phyloP scores from a whole-genome alignment of 1,140 invertebrate genomes.

The Chelonus insularis region DNA sequence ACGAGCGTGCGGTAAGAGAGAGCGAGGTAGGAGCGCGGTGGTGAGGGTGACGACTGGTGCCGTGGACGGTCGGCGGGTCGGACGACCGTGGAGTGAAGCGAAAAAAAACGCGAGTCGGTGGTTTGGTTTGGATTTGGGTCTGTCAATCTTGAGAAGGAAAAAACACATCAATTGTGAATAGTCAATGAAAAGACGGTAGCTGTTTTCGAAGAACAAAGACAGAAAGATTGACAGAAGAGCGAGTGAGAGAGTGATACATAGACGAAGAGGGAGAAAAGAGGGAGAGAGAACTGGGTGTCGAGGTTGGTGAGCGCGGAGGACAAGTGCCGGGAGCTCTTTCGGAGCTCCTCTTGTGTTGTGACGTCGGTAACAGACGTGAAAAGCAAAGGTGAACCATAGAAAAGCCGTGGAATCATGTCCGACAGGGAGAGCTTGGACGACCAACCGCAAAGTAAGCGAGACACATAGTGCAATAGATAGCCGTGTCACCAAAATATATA shows the following conservation, averaged over 20 bases:
- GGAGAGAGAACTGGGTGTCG: constrained; percentile 21
- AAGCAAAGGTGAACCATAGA: constrained; percentile 26
- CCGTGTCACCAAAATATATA: constrained; percentile 4
- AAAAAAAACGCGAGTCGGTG: not conserved
- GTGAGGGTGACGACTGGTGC: constrained; percentile 13
- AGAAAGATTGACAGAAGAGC: constrained; percentile 3
- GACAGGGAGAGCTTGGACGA: constrained; percentile 66
- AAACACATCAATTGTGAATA: not conserved
- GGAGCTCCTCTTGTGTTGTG: constrained; percentile 16
- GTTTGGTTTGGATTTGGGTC: not conserved
- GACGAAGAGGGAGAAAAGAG: constrained; percentile 12
- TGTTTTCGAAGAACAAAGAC: no score
- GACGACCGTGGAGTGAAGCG: constrained; percentile 19
- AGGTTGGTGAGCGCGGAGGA: constrained; percentile 21
- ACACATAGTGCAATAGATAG: constrained; percentile 4
- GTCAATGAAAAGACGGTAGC: no score
- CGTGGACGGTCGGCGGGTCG: constrained; percentile 27
- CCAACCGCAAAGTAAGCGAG: constrained; percentile 62
- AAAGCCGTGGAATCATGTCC: constrained; percentile 58
- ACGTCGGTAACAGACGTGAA: constrained; percentile 17
- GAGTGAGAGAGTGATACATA: not conserved
- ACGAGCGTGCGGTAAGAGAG: constrained; percentile 4
- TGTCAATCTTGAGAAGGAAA: no score
- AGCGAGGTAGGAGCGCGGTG: not conserved
- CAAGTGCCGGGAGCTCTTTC: constrained; percentile 25